Percentiles rank a stretch among this genome's conserved stretches.
phyloP scores from a whole-genome alignment of 1,140 invertebrate genomes.

The Hyles vespertilio region DNA sequence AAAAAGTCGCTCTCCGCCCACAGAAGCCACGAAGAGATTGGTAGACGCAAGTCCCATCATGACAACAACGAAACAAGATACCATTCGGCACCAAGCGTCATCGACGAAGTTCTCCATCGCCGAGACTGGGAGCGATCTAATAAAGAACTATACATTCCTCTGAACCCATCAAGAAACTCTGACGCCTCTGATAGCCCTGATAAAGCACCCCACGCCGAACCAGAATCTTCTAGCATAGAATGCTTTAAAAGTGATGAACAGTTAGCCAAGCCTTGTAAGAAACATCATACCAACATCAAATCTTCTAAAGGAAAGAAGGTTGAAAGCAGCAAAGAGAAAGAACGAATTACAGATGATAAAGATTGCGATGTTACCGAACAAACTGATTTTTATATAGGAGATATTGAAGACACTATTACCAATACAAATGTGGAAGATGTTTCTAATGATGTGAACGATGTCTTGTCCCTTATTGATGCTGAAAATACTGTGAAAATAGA shows the following conservation, averaged over 20 bases:
- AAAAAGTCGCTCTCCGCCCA: slow-evolving; percentile 54
- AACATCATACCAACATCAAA: slow-evolving; percentile 65
- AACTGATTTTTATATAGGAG: slow-evolving; percentile 51
- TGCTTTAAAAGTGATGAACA: slow-evolving; percentile 15
- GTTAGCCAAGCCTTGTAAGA: slow-evolving; percentile 46
- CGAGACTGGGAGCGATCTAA: slow-evolving; percentile 64
- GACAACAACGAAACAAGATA: slow-evolving; percentile 43
- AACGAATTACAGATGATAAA: slow-evolving; percentile 41
- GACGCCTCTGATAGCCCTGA: slow-evolving; percentile 14
- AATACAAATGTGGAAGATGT: not conserved
- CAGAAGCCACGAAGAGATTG: slow-evolving; percentile 62
- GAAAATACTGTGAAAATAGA: no score
- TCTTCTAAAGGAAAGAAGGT: slow-evolving; percentile 42
- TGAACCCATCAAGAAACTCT: slow-evolving; percentile 26
- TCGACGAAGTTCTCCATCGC: slow-evolving; percentile 57
- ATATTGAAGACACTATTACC: slow-evolving; percentile 10
- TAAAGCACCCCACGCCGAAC: slow-evolving; percentile 17
- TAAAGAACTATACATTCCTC: slow-evolving; percentile 55
- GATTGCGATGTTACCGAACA: slow-evolving; percentile 48
- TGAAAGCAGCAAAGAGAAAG: not conserved
- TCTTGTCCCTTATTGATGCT: no score
- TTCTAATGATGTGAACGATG: no score
- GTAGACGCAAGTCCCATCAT: slow-evolving; percentile 45
- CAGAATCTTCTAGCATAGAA: slow-evolving; percentile 20
- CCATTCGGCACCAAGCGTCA: slow-evolving; percentile 65